Base-by-base conservation (phyloP, 2,113 vertebrate species). In the Coryphaenoides rupestris region DNA sequence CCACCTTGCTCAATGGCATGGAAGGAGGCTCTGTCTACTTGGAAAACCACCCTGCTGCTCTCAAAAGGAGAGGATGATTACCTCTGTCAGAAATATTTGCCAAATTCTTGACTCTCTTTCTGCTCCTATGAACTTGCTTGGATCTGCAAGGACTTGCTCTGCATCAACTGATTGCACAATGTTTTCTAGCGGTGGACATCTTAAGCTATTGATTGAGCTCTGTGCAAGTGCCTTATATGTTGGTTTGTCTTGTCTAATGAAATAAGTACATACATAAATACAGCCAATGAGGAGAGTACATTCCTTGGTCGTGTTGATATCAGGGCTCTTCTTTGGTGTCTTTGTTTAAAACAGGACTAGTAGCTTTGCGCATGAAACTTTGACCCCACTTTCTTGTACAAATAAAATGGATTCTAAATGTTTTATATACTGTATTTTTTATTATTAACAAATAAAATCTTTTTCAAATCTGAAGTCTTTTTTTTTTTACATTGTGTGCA, bases 371-470 rank as follows among this genome's bases (percentile, higher is more conserved):
- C 72, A 76, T 74, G 78, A 50, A 69, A 78, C 46, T 74, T 66
- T 46, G 22, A 79, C 21, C 58, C 63, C 62, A 71, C 21, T 55
- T 46, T 72, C 82, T 85, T 78, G 64, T 79, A 75, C 70, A 78
- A 82, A 16, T 68, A 28, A 79, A 85, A 73, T 54, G 54, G 82
- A 59, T 85, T 88, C 85, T 82, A 81, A 85, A 81, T 74, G 78
- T 89, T 91, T 90, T 92, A 74, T 89, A 90, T 80, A 78, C 23
- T 50, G 26, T 80, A 72, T 82, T 89, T 91, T 89, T 90, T 86
- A n/a, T n/a, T 85, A 86, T 59, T 78, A 70, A 89, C 70, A 77
- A 90, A 89, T 91, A 90, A 90, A 91, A 81, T 60, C 55, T 73
- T 78, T 61, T 33, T 73, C 70, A 64, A 70, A 52, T 60, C 55